A percentile compares a stretch with the other conserved stretches of the same genome.
phyloP scores from a whole-genome alignment of 2,888 invertebrate species.

The Drosophila buzzatii region DNA sequence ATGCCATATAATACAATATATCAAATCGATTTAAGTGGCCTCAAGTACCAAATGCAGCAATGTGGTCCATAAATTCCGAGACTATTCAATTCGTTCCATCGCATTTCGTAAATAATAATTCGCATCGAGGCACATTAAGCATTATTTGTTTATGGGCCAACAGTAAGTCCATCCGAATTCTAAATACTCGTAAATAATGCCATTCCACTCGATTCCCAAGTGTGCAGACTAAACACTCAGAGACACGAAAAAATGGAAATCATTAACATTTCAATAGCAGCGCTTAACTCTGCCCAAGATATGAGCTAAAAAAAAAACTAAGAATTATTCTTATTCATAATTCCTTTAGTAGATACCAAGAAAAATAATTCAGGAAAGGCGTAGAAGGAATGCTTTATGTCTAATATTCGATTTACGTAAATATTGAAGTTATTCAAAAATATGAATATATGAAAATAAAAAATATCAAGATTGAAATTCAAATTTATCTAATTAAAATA shows the following conservation, averaged over 20 bases:
- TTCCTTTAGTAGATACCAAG: not conserved
- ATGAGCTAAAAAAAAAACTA: not conserved
- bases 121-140: constrained; percentile 61
- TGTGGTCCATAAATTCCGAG: constrained; percentile 58
- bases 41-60: constrained; percentile 65
- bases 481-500: not conserved
- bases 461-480: not conserved
- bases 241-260: not conserved
- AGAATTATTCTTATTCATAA: not conserved
- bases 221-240: constrained; percentile 61
- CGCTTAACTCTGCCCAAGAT: constrained; percentile 10
- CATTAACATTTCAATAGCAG: constrained; percentile 47
- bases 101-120: constrained; percentile 71
- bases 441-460: not conserved
- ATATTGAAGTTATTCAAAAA: not conserved
- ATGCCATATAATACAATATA: constrained; percentile 30
- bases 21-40: constrained; percentile 53
- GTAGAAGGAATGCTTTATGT: not conserved
- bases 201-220: constrained; percentile 36
- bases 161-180: constrained; percentile 34
- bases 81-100: constrained; percentile 51
- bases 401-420: not conserved
- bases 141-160: constrained; percentile 65
- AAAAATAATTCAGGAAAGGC: not conserved
- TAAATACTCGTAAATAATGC: constrained; percentile 71